These are phyloP conservation scores for Struthio camelus DNA, from an alignment of 2,113 vertebrate genomes.

Conservation along the genomic window DNA sequence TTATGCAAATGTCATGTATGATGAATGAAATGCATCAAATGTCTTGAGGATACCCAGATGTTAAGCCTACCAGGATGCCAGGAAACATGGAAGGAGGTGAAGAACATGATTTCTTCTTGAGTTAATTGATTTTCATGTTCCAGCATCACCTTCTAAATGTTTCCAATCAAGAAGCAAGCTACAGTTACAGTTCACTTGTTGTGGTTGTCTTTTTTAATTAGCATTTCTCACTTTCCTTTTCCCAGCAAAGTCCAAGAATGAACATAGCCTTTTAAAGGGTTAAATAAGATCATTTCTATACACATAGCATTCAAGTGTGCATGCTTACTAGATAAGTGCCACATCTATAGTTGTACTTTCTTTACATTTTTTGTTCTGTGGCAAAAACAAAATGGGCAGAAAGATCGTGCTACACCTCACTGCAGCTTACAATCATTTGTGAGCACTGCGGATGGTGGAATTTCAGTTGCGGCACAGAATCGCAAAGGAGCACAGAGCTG, in stretches of 20 bases:
- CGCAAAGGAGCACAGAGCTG: background rate
- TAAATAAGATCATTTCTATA: background rate
- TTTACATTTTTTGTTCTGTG: accelerated
- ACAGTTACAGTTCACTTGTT: constrained; percentile 45
- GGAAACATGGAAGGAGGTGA: constrained; percentile 64
- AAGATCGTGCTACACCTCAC: background rate
- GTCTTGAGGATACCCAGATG: constrained; percentile 82
- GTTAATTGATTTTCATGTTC: constrained; percentile 73
- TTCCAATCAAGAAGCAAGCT: constrained; percentile 62
- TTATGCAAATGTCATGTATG: constrained; percentile 81
- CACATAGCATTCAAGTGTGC: accelerated
- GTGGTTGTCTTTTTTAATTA: constrained; percentile 41
- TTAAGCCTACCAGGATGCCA: constrained; percentile 67
- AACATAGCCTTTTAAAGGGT: background rate
- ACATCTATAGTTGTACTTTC: background rate
- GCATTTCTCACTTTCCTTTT: background rate
- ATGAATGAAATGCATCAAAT: constrained; percentile 79
- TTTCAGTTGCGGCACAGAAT: background rate
- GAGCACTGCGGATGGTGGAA: background rate
- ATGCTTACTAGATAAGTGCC: accelerated
- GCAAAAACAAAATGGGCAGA: background rate
- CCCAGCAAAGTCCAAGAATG: background rate
- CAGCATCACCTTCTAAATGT: constrained; percentile 71
- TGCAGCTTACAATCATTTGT: accelerated
- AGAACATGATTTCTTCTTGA: constrained; percentile 59